Conservation (phyloP, 2,113 vertebrate genomes). For the Lepus europaeus region DNA sequence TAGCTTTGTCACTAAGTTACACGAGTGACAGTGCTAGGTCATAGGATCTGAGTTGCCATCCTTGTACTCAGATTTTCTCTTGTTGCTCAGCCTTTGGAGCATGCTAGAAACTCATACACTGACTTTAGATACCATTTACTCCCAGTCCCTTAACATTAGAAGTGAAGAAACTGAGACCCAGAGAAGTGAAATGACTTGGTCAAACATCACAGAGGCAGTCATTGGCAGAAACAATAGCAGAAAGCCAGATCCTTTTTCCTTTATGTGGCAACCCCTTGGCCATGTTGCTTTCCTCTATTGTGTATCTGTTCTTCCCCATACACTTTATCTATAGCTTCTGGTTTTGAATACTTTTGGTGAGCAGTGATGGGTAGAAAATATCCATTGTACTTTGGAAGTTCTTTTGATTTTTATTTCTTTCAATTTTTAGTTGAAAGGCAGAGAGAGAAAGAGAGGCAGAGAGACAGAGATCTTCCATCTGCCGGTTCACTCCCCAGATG, state of each 20-base stretch:
- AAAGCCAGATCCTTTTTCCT: not conserved
- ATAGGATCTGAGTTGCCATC: not conserved
- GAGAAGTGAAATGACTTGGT: not conserved
- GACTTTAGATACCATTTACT: not conserved
- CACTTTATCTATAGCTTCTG: not conserved
- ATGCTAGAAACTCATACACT: not conserved
- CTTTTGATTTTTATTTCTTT: not conserved
- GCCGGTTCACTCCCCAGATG: too few species aligned
- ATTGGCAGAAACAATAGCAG: not conserved
- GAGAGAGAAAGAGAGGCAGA: too few species aligned
- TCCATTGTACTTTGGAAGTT: not conserved
- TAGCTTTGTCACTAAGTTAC: not conserved
- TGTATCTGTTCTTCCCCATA: not conserved
- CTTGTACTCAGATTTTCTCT: not conserved
- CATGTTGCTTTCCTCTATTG: fast-evolving
- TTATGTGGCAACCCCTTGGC: not conserved
- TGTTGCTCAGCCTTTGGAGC: not conserved
- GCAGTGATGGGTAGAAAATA: not conserved
- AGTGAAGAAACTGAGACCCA: not conserved
- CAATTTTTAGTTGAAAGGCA: too few species aligned
- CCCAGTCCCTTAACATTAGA: conserved; percentile 27
- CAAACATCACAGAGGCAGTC: not conserved
- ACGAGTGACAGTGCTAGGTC: not conserved
- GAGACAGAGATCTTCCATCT: too few species aligned
- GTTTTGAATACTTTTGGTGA: not conserved